Base-by-base conservation (phyloP, 2,113 vertebrate species). In the Pycnonotus jocosus region DNA sequence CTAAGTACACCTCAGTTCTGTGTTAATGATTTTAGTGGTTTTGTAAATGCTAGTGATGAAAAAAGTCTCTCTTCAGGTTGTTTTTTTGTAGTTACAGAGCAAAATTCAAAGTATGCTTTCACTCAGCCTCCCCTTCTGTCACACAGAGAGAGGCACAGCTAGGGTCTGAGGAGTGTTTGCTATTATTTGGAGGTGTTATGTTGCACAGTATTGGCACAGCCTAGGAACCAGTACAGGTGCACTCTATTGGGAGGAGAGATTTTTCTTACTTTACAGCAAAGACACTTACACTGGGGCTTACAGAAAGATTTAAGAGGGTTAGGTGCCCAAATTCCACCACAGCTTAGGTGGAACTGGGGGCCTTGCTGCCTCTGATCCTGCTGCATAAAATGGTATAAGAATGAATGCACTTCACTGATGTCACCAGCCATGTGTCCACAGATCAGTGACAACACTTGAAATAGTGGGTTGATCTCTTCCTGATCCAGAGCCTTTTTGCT, bases 231-330 rank as follows among this genome's bases (percentile, higher is more conserved):
- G 33, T 50, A 47, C 74, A 92, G 78, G 70, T 92, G 80, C 13
- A 24, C 31, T 88, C 37, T 89, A 35, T 54, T 74, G 83, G 66
- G 79, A 60, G 50, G 79, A 77, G 64, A 60, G 56, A 83, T 90
- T 95, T 76, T 73, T 88, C 85, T 72, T 82, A 31, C 61, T 93
- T 91, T 91, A 40, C 58, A 80, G 78, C 66, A 78, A 73, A 90
- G 74, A 51, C 56, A 86, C 90, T 93, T 91, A 51, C 62, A 66
- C 4, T 51, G 35, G 51, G 12, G 56, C 61, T 91, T 85, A 86
- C 62, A 66, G 69, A 80, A 70, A 33, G 31, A 58, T 93, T 95
- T 90, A 61, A 85, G 50, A 76, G 54, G 31, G 24, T 47, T 88
- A 73, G 51, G 38, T 74, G 58, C 31, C 56, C 47, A 88, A 80